phyloP scores from a whole-genome alignment of 2,113 vertebrate species.

The Haemorhous mexicanus region DNA sequence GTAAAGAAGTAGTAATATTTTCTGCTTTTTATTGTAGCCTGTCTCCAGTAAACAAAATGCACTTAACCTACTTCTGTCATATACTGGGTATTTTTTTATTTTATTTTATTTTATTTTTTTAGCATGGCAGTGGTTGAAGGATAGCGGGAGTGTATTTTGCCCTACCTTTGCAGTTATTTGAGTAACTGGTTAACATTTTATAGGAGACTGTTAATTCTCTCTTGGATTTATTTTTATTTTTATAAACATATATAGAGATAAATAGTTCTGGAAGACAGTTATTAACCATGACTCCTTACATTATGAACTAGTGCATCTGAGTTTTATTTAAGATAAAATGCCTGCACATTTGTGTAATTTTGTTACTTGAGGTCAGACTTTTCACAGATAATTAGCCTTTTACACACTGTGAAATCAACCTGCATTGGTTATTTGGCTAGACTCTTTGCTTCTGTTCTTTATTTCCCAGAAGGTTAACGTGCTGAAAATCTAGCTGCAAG shows the following conservation, averaged over 20 bases:
- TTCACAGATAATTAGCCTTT: constrained; percentile 87
- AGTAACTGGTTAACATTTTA: constrained; percentile 39
- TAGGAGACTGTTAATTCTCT: neutral
- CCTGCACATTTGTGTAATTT: constrained; percentile 79
- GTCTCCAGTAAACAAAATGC: constrained; percentile 83
- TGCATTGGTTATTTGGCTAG: constrained; percentile 84
- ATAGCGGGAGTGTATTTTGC: constrained; percentile 18
- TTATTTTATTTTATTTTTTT: neutral
- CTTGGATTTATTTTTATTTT: constrained; percentile 42
- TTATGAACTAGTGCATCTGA: constrained; percentile 65
- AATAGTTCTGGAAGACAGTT: constrained; percentile 37
- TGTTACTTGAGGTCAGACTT: constrained; percentile 81
- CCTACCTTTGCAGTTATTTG: constrained; percentile 53
- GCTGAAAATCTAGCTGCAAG: constrained; percentile 83
- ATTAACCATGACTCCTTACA: constrained; percentile 61
- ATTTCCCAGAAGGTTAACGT: constrained; percentile 86
- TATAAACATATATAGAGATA: constrained; percentile 20
- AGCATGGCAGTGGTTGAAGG: neutral
- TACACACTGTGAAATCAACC: constrained; percentile 86
- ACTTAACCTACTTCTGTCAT: constrained; percentile 83
- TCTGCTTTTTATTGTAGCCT: constrained; percentile 78
- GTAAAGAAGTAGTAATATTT: constrained; percentile 82
- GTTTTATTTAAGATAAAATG: constrained; percentile 82
- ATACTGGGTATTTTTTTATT: neutral
- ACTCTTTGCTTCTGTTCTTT: constrained; percentile 81